Base-by-base conservation (phyloP, 2,888 invertebrate species). In the Drosophila setosimentum region DNA sequence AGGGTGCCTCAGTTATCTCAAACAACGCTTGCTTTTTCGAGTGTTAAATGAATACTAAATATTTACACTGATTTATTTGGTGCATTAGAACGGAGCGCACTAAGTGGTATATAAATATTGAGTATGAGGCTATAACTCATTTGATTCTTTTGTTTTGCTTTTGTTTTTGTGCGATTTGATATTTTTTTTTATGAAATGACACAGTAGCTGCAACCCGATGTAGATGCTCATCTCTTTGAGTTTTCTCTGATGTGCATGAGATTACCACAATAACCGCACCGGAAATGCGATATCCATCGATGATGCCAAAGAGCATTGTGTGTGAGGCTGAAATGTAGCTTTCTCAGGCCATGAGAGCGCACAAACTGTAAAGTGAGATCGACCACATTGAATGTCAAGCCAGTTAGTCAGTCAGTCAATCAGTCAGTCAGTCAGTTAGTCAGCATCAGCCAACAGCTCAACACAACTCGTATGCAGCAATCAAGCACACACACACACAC, bases 31-130 rank as follows among this genome's bases (percentile, higher is more conserved):
- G 67, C 45, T 59, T 68, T 49, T 57, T 64, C 42, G 75, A 82
- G 79, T 89, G 83, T 68, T 86, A 89, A 89, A 82, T 77, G 81
- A 84, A 87, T 89, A 74, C 73, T 75, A 89, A 87, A 87, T 89
- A 87, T 87, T 89, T 87, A 71, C 77, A 59, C 69, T 84, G 79
- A 87, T 84, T 89, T 87, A 84, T 89, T 76, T 87, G 74, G 75
- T 79, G 83, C 83, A 87, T 88, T 87, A 81, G 87, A 78, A 74
- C n/a, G 35, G 62, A 42, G 16, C 59, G 48, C 68, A 65, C 70
- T 81, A 84, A 86, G 83, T 86, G 86, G 68, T 64, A 82, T 72
- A 83, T 87, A 87, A 87, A 89, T 84, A 87, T 79, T 77, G 66
- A 68, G 68, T 72, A 79, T 71, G 57, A 32, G 29, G 48, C 69